Percentiles rank a stretch among this genome's conserved stretches.
Evolutionary conservation across 2,888 invertebrate species (phyloP).

Genomic region (Phyllotreta striolata): DNA sequence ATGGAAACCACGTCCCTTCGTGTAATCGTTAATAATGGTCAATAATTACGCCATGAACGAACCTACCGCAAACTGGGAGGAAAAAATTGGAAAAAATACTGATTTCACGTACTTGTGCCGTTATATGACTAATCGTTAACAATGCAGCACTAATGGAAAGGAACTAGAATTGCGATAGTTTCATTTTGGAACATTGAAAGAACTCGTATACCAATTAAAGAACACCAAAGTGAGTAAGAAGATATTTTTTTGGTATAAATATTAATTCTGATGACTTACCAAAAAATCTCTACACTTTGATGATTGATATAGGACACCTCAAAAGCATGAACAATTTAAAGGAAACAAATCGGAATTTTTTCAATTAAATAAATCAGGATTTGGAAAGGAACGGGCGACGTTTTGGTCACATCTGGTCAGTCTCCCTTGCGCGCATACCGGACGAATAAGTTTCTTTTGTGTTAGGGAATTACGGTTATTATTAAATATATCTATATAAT

Average conservation of each 20-base stretch:
- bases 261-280: too few species aligned
- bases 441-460: constrained; percentile 44
- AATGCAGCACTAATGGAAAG: not conserved
- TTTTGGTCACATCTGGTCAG: constrained; percentile 43
- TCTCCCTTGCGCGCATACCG: constrained; percentile 36
- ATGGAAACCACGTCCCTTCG: constrained; percentile 35
- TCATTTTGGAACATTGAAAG: too few species aligned
- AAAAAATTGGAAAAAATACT: constrained; percentile 21
- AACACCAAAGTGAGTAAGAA: too few species aligned
- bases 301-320: not conserved
- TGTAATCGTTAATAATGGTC: constrained; percentile 33
- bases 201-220: too few species aligned
- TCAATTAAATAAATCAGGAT: constrained; percentile 46
- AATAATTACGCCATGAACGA: constrained; percentile 21
- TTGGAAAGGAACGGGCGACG: constrained; percentile 38
- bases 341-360: constrained; percentile 41
- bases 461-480: constrained; percentile 40
- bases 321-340: constrained; percentile 7
- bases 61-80: constrained; percentile 18
- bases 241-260: too few species aligned
- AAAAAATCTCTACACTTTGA: too few species aligned
- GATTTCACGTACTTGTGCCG: constrained; percentile 18
- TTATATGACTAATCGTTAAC: not conserved
- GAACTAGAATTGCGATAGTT: too few species aligned
- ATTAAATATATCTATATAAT: constrained; percentile 36